Percentiles rank a stretch among this genome's conserved stretches.
Conservation (phyloP, 2,113 vertebrate genomes). For the Scopus umbretta region DNA sequence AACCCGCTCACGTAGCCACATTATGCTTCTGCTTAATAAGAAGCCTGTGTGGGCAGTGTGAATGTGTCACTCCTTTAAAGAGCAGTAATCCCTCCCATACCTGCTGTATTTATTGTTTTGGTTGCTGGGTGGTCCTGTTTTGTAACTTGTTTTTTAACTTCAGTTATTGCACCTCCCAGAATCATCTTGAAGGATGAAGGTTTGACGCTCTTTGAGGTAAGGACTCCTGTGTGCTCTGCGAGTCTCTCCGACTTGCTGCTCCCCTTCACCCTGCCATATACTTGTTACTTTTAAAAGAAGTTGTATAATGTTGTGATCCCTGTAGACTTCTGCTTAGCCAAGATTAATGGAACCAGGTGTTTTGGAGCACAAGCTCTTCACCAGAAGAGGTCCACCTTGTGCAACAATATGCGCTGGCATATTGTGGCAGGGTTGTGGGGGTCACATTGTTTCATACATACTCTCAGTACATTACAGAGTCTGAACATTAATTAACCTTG, state of each 20-base stretch:
- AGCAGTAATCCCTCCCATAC: background rate
- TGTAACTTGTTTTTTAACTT: conserved; percentile 48
- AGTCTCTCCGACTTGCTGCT: background rate
- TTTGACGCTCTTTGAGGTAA: conserved; percentile 78
- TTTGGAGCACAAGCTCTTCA: background rate
- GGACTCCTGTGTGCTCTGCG: background rate
- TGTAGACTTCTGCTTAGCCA: background rate
- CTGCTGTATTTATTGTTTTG: background rate
- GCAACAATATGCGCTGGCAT: background rate
- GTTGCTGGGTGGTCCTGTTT: conserved; percentile 1
- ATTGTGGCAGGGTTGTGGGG: background rate
- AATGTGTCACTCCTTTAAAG: background rate
- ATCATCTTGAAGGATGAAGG: conserved; percentile 62
- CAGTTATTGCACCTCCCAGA: conserved; percentile 78
- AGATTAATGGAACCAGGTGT: background rate
- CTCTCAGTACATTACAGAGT: fast-evolving
- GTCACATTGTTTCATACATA: background rate
- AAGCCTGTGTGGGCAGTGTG: background rate
- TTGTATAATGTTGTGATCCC: background rate
- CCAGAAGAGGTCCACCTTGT: conserved; percentile 52
- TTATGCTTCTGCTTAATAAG: background rate
- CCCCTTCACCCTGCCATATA: background rate
- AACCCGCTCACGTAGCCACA: background rate
- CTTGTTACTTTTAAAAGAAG: background rate
- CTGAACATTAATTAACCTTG: background rate